These are phyloP conservation scores for Tachycineta bicolor DNA, from an alignment of 2,113 vertebrate species.

Conservation along the genomic window DNA sequence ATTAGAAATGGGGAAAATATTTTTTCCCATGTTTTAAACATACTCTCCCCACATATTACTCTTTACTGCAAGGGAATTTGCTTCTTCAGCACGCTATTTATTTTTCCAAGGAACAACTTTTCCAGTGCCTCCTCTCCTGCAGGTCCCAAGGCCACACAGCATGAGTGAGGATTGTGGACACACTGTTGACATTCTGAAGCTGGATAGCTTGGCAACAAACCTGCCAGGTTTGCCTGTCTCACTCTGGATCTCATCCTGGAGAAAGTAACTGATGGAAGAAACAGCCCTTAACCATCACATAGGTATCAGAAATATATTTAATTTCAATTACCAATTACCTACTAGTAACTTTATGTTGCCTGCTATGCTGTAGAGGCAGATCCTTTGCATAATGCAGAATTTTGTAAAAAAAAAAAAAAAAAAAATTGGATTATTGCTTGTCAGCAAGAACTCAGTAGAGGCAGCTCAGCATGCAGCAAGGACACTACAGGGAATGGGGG, in stretches of 20 bases:
- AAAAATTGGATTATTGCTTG: background rate
- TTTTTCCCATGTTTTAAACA: background rate
- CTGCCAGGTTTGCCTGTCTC: background rate
- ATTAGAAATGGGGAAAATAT: background rate
- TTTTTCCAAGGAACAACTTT: background rate
- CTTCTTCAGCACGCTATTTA: background rate
- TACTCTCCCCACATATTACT: background rate
- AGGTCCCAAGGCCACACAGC: constrained; percentile 17
- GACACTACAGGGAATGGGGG: background rate
- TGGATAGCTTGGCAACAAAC: background rate
- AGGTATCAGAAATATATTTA: background rate
- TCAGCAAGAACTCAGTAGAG: background rate
- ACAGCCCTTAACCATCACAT: background rate
- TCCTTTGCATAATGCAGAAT: background rate
- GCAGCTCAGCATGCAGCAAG: background rate
- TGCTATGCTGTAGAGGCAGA: background rate
- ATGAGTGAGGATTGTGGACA: background rate
- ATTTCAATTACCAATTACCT: background rate
- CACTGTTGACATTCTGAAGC: background rate
- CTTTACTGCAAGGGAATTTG: background rate
- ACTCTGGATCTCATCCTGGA: background rate
- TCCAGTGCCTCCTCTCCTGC: background rate
- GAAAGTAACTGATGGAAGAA: background rate
- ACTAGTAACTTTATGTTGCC: background rate
- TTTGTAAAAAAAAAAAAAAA: background rate